phyloP scores from a whole-genome alignment of 37 sponge, comb jelly and placozoan genomes.

The Lycopodina hypogea region DNA sequence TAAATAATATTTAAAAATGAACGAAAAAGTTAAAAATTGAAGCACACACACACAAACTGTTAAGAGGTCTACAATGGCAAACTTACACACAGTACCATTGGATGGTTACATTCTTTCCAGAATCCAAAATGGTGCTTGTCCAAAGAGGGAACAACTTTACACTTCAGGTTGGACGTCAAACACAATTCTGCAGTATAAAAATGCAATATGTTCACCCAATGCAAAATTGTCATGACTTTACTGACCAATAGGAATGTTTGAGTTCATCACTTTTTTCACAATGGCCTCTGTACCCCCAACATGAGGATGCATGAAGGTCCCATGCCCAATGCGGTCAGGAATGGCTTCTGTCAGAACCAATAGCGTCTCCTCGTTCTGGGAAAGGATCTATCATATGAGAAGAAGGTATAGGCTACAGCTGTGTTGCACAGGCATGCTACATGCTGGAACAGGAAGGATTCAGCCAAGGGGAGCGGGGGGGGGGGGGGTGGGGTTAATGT shows the following conservation, averaged over 20 bases:
- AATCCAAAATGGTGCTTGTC: conserved; percentile 65
- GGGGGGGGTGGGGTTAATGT: no score
- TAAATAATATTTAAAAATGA: no score
- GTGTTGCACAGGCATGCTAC: no score
- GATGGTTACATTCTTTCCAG: conserved; percentile 52
- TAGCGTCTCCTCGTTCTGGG: conserved; percentile 36
- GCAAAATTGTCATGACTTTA: not conserved
- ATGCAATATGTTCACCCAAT: not conserved
- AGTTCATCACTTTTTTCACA: conserved; percentile 27
- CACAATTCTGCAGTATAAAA: conserved; percentile 59
- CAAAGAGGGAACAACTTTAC: conserved; percentile 62
- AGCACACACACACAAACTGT: no score
- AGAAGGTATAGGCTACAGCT: not conserved
- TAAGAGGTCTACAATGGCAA: no score
- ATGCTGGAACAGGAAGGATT: not conserved
- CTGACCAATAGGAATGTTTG: conserved; percentile 72
- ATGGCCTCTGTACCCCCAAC: conserved; percentile 49
- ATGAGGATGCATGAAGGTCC: conserved; percentile 62
- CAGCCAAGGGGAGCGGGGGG: no score
- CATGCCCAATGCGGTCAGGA: conserved; percentile 81
- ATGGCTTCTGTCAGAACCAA: conserved; percentile 25
- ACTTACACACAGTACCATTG: conserved; percentile 70
- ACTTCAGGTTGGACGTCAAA: conserved; percentile 78
- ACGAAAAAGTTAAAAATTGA: no score
- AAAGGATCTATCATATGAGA: conserved; percentile 17